Conservation (phyloP, 2,888 invertebrate species). For the Tubulanus polymorphus region DNA sequence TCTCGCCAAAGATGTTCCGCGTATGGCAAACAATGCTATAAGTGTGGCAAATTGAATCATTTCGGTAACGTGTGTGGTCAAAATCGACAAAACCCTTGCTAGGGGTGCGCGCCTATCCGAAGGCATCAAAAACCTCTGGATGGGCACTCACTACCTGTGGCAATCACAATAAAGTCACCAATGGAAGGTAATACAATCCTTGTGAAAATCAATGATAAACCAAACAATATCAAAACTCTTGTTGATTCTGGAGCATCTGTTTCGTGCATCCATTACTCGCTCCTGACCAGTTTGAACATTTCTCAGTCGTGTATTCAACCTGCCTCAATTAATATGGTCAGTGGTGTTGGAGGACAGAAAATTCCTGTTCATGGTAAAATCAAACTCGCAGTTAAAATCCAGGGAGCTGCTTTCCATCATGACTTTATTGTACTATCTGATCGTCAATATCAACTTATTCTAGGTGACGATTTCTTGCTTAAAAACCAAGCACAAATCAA, state of each 20-base stretch:
- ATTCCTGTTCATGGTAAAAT: conserved; percentile 8
- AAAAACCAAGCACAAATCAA: conserved; percentile 14
- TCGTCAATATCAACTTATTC: conserved; percentile 3
- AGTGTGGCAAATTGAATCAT: background rate
- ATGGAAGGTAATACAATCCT: background rate
- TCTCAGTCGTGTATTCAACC: background rate
- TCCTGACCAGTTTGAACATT: background rate
- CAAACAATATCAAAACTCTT: background rate
- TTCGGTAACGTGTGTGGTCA: background rate
- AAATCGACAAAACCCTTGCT: background rate
- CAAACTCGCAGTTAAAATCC: background rate
- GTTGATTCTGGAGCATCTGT: conserved; percentile 6
- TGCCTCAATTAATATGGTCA: background rate
- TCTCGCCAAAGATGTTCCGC: background rate
- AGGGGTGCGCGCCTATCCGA: conserved; percentile 1
- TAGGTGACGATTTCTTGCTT: conserved; percentile 21
- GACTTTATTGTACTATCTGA: conserved; percentile 7
- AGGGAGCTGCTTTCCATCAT: background rate
- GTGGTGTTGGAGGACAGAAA: conserved; percentile 7
- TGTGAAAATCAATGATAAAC: background rate
- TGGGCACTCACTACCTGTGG: background rate
- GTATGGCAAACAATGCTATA: background rate
- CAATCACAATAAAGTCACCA: background rate
- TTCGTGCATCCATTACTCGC: background rate
- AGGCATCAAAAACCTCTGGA: background rate